Percentiles rank a stretch among this genome's conserved stretches.
Evolutionary conservation across 2,888 invertebrate genomes (phyloP).

Genomic region (Diadromus collaris): DNA sequence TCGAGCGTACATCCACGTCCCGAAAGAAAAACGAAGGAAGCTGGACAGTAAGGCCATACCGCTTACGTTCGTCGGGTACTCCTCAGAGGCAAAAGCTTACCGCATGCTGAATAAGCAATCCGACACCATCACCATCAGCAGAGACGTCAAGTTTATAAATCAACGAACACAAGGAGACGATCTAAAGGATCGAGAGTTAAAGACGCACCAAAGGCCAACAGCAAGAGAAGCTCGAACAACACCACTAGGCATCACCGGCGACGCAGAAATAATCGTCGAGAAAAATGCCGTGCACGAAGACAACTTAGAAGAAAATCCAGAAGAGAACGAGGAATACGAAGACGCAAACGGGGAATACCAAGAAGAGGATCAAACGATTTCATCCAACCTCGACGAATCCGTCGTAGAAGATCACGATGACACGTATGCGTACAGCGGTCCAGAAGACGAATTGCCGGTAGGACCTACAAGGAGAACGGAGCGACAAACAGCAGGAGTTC

Average conservation of each 20-base stretch:
- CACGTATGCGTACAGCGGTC: no score
- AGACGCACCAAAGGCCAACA: background rate
- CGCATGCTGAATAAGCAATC: slow-evolving; percentile 36
- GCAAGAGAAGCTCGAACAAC: background rate
- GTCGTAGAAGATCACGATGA: background rate
- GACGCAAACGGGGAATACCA: no score
- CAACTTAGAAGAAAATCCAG: no score
- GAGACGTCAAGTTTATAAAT: slow-evolving; percentile 48
- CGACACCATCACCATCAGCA: slow-evolving; percentile 33
- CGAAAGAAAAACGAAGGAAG: slow-evolving; percentile 49
- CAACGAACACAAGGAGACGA: no score
- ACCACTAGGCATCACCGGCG: no score
- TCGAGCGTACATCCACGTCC: slow-evolving; percentile 46
- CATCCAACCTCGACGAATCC: no score
- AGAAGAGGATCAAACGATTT: no score
- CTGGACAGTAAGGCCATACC: slow-evolving; percentile 43
- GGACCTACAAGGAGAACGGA: no score
- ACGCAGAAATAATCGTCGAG: no score
- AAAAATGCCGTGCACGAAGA: no score
- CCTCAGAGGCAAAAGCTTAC: slow-evolving; percentile 48
- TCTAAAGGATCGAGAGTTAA: slow-evolving; percentile 9
- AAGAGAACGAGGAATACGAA: no score
- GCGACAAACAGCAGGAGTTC: slow-evolving; percentile 14
- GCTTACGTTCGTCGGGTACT: slow-evolving; percentile 47
- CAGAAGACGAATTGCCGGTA: no score